Evolutionary conservation across 2,888 invertebrate genomes (phyloP), one percentile per base, ranked within the genome.

Genomic region (Venustoraphidia nigricollis): DNA sequence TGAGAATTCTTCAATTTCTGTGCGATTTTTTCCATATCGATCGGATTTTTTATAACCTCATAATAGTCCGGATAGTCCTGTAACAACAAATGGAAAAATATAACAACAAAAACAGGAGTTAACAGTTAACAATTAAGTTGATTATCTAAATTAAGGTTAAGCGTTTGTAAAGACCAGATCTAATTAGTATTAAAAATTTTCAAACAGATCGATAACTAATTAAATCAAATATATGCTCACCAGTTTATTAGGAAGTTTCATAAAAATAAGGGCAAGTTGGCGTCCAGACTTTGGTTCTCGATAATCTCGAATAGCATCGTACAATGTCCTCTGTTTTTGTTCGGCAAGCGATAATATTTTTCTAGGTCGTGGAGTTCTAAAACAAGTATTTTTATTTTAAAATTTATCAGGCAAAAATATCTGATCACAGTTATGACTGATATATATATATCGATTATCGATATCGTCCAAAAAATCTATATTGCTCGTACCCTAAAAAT

Each of bases 1-100:
- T 68, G 68, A 50, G 73, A 76, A 52, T 78, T 79, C 65, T 88
- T 89, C 35, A 91, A 67, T 59, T 90, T 90, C 48, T 86, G 85
- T 0, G 88, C 84, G 50, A 98, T 94, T 61, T 83, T 83, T 61
- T 94, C 93, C 82, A 98, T 82, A 63, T 97, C 96, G 60, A 98
- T 91, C 0, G 98, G 97, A 56, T 85, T 86, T 60, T 91, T 92
- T 48, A 98, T 97, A 0, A 96, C 83, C 63, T 96, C 94, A 62
- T 95, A 97, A 66, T 98, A 98, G 62, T 94, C 93, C 0, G 97
- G 96, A 67, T 95, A 95, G 61, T 95, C 90, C 66, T 81, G 68
- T 40, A 64, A 58, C 46, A 51, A 27, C 6, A 3, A 6, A 27
- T 27, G 27, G 27, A 27, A 27, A 27, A 27, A 27, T 6, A 27